Evolutionary conservation across 2,113 vertebrate genomes (phyloP).

Genomic region (Mirza zaza): DNA sequence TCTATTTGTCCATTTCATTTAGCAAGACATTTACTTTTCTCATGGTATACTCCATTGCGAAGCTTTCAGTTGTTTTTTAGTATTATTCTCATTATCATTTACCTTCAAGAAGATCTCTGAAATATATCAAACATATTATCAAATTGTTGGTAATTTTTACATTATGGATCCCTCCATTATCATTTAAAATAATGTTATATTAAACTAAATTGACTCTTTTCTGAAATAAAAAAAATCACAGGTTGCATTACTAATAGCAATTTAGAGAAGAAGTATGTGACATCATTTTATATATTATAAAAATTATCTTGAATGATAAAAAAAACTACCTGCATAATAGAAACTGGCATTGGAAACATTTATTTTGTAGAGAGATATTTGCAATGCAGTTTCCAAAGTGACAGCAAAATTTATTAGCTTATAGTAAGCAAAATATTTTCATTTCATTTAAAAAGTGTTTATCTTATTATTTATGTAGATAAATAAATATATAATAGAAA

Average conservation of each 20-base stretch:
- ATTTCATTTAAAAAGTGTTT: background rate
- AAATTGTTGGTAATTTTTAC: background rate
- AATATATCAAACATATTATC: background rate
- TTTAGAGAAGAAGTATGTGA: background rate
- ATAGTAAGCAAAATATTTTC: background rate
- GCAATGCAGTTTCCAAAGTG: background rate
- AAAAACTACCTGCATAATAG: background rate
- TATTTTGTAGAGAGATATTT: background rate
- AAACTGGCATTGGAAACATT: background rate
- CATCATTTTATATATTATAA: background rate
- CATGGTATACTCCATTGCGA: background rate
- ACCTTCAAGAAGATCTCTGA: background rate
- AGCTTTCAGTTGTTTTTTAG: background rate
- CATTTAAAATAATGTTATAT: conserved; percentile 25
- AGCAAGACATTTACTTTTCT: background rate
- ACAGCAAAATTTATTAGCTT: background rate
- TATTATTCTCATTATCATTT: background rate
- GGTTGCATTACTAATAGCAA: background rate
- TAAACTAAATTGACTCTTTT: conserved; percentile 13
- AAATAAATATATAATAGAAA: no score
- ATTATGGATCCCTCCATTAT: background rate
- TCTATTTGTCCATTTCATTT: background rate
- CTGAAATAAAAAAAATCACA: background rate
- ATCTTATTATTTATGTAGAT: background rate
- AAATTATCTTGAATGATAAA: background rate